Base-by-base conservation (phyloP, 2,888 invertebrate genomes). In the Rhingia rostrata region DNA sequence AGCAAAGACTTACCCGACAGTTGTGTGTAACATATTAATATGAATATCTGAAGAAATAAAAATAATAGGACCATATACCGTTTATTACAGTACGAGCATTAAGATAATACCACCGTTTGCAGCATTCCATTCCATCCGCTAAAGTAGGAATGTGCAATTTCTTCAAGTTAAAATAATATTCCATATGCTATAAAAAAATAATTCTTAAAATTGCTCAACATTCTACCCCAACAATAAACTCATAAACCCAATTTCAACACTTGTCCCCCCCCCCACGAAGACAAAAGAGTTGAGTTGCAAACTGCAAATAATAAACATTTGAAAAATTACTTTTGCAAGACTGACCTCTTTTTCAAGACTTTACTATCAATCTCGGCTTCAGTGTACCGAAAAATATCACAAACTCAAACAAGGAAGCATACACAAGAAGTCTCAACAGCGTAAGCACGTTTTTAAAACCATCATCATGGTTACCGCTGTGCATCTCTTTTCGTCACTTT, bases 241-340 rank as follows among this genome's bases (percentile, higher is more conserved):
- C 41, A 49, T 43, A 61, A 61, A 53, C 6, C 53, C 22, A 22
- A 61, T 61, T 72, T n/a, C 51, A 35, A 10, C 12, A 41, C 4
- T 41, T 41, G 9, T 22, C 22, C 22, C 43, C n/a, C 37, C 32
- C 10, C 0, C 4, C 12, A 9, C 10, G 43, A 43, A 60, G 56
- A 56, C 77, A 61, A 67, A 77, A 77, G 61, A 77, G 77, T 77
- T 77, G 75, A 45, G n/a, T 5, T 35, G 75, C 67, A 39, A 77
- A 60, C 66, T 47, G 10, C 10, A 10, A 33, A 9, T 33, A 4
- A 32, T 1, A 33, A 56, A 39, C 7, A 37, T 30, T 10, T 9
- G 37, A 47, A 7, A 0, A 43, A 9, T 22, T 49, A 41, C 30
- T 30, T 67, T 43, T 22, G 22, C 22, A 33, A 54, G 37, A 41